Conservation (phyloP, 2,113 vertebrate species). For the Psophia crepitans region DNA sequence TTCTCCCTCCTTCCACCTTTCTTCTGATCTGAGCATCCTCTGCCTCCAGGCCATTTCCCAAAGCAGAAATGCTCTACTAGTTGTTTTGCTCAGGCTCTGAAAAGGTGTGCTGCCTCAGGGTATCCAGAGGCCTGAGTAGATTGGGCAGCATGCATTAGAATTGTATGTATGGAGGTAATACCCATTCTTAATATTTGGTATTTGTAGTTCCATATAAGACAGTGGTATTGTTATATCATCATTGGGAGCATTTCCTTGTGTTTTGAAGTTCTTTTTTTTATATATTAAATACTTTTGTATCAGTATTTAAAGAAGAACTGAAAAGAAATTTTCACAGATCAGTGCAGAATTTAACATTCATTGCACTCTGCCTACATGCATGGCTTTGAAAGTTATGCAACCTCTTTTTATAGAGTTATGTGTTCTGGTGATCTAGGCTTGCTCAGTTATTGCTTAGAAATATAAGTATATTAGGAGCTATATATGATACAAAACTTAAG, state of each 20-base stretch:
- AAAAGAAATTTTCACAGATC: neutral
- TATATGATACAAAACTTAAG: neutral
- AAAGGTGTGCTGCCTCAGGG: neutral
- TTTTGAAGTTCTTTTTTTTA: neutral
- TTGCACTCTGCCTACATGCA: constrained; percentile 32
- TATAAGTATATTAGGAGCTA: neutral
- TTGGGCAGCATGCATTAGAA: neutral
- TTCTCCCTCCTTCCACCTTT: neutral
- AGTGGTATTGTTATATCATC: neutral
- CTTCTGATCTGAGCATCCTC: neutral
- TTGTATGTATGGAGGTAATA: neutral
- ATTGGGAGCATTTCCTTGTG: neutral
- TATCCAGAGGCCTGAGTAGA: neutral
- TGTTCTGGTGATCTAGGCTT: neutral
- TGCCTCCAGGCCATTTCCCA: neutral
- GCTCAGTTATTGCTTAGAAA: neutral
- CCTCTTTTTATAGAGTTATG: constrained; percentile 30
- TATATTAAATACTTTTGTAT: neutral
- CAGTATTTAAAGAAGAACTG: neutral
- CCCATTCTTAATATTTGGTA: neutral
- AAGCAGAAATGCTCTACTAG: neutral
- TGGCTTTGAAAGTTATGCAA: constrained; percentile 28
- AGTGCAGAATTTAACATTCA: constrained; percentile 6
- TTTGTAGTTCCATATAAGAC: neutral
- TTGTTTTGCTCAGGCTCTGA: neutral